phyloP scores from a whole-genome alignment of 2,797 vertebrate species.

The Bradypus variegatus region DNA sequence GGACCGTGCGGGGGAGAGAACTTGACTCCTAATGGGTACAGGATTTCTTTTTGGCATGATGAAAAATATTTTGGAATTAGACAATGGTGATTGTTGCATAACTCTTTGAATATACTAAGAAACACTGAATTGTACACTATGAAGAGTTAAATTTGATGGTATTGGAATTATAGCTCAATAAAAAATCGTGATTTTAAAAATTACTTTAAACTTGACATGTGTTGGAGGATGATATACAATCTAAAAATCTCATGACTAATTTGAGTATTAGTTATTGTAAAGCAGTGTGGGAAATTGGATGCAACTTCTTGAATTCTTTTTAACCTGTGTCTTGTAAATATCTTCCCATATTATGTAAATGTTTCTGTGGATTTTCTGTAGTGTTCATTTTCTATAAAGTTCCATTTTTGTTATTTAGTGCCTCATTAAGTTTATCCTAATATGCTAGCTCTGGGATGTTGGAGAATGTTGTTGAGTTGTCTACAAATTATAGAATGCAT shows the following conservation, averaged over 20 bases:
- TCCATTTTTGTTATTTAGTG: background rate
- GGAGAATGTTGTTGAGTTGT: background rate
- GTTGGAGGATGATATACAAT: background rate
- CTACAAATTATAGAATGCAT: background rate
- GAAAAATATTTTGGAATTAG: too few relatives aligned
- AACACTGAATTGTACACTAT: too few relatives aligned
- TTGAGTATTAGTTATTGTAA: background rate
- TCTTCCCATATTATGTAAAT: background rate
- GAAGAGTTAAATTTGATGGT: too few relatives aligned
- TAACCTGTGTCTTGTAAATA: background rate
- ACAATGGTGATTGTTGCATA: too few relatives aligned
- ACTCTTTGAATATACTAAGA: too few relatives aligned
- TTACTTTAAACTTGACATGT: background rate
- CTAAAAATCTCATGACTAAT: background rate
- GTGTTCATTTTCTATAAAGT: background rate
- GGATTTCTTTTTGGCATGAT: too few relatives aligned
- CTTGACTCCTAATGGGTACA: too few relatives aligned
- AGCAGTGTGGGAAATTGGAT: background rate
- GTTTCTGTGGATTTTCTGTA: background rate
- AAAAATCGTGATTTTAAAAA: background rate
- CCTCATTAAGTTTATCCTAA: constrained; percentile 5
- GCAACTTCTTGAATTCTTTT: background rate
- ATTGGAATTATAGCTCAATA: background rate
- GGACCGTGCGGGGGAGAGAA: too few relatives aligned
- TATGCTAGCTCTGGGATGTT: background rate